Evolutionary conservation across 1,140 invertebrate genomes (phyloP).

Genomic region (Drosophila paulistorum): DNA sequence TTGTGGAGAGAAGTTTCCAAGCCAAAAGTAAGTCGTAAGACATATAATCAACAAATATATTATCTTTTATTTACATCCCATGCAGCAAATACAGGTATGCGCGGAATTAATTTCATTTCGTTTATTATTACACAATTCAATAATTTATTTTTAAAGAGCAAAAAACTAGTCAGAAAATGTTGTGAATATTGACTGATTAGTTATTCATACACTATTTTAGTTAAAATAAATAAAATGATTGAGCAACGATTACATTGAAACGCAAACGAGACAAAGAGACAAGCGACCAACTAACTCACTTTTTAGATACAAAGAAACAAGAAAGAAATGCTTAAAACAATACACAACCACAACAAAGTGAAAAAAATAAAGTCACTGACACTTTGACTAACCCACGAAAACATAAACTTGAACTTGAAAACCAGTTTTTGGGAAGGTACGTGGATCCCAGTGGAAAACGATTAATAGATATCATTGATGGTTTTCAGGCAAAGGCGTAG

Average conservation of each 20-base stretch:
- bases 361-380: slow-evolving; percentile 75
- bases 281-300: slow-evolving; percentile 46
- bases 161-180: no score
- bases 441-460: slow-evolving; percentile 15
- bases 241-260: slow-evolving; percentile 41
- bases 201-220: no score
- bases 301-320: slow-evolving; percentile 37
- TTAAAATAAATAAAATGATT: slow-evolving; percentile 41
- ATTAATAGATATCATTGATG: slow-evolving; percentile 28
- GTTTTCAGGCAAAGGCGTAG: slow-evolving; percentile 33
- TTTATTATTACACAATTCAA: no score
- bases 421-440: slow-evolving; percentile 57
- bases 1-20: no score
- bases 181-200: no score
- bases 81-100: no score
- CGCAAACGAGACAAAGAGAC: slow-evolving; percentile 49
- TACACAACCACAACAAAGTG: slow-evolving; percentile 32
- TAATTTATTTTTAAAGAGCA: no score
- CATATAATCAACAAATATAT: no score
- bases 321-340: slow-evolving; percentile 39
- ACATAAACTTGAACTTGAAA: slow-evolving; percentile 81
- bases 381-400: slow-evolving; percentile 57
- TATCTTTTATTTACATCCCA: no score
- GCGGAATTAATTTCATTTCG: no score
- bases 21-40: no score